Evolutionary conservation across 2,797 vertebrate species (phyloP), one percentile per base, ranked within the genome.

Genomic region (Acanthurus lineatus): DNA sequence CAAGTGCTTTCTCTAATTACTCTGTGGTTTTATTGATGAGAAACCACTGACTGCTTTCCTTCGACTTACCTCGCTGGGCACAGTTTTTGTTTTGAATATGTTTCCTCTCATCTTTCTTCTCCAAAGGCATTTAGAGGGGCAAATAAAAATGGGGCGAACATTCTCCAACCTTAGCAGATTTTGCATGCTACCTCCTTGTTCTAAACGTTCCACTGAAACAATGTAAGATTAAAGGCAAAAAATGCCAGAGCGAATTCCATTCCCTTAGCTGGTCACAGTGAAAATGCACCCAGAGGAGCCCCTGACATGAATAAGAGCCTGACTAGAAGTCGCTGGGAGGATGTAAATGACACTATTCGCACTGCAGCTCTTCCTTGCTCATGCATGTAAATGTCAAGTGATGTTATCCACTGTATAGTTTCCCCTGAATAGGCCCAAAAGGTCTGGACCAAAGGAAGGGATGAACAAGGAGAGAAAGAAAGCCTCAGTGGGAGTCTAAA

Each of bases 1-100:
- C 91, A 92, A 94, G 90, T 89, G 91, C 89, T 92, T 92, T 91
- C 89, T 91, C 91, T 93, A 93, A 94, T 94, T 94, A 93, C 90
- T 89, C 84, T 86, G 91, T 90, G 90, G 90, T 91, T 93, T 94
- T 92, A 92, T 93, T 94, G 92, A 94, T 92, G 93, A 86, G 80
- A 87, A 93, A 88, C 91, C 91, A 85, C 90, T 70, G 83, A 81
- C 88, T 91, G 90, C 77, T 88, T 91, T 84, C 84, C 82, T 91
- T 90, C 81, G 63, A 89, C 91, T 88, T 89, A 88, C 88, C 84
- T 92, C 70, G 9, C 73, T n/a, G 68, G 77, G 77, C 76, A 52
- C 78, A 65, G 65, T 84, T 79, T 81, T 88, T 86, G 73, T 86
- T 90, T 90, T 82, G 70, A 84, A 88, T 85, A 69, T 77, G 63